Base-by-base conservation (phyloP, 2,797 vertebrate genomes). In the Sparus aurata region DNA sequence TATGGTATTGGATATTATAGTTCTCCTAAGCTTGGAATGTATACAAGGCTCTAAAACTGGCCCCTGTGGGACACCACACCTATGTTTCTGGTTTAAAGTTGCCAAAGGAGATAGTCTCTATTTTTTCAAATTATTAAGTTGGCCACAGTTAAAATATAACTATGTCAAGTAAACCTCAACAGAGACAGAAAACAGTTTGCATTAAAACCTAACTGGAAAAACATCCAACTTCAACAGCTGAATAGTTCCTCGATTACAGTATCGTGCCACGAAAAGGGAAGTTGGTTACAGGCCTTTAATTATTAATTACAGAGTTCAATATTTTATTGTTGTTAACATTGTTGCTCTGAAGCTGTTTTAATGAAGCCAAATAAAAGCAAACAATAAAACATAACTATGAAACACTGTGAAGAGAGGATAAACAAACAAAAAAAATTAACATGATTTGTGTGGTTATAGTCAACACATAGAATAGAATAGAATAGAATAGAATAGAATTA, bases 401-500 rank as follows among this genome's bases (percentile, higher is more conserved):
- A 58, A 49, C 52, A 20, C 12, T 66, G n/a, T 5, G 12, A 43
- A 9, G 27, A 23, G 3, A 16, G 23, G 43, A 46, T 64, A 17
- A 11, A 72, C 41, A 47, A 11, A 30, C 46, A 53, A 15, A 34
- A 61, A 65, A 1, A 45, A 85, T 80, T 61, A 73, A 72, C 60
- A 9, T 46, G 12, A 15, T 61, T 1, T 38, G 43, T 73, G 23
- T 47, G 12, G 43, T 59, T 50, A 10, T 61, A 45, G 22, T 38
- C 10, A 3, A 62, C 43, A 25, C 16, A 50, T 17, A 5, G n/a
- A n/a, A n/a, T n/a, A n/a, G n/a, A n/a, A n/a, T n/a, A n/a, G n/a
- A n/a, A n/a, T n/a, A n/a, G n/a, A n/a, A n/a, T n/a, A n/a, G n/a
- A n/a, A n/a, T n/a, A n/a, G n/a, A n/a, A n/a, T n/a, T n/a, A n/a